Evolutionary conservation across 2,888 invertebrate genomes (phyloP), one percentile per base, ranked within the genome.

Genomic region (Willowsia nigromaculata): DNA sequence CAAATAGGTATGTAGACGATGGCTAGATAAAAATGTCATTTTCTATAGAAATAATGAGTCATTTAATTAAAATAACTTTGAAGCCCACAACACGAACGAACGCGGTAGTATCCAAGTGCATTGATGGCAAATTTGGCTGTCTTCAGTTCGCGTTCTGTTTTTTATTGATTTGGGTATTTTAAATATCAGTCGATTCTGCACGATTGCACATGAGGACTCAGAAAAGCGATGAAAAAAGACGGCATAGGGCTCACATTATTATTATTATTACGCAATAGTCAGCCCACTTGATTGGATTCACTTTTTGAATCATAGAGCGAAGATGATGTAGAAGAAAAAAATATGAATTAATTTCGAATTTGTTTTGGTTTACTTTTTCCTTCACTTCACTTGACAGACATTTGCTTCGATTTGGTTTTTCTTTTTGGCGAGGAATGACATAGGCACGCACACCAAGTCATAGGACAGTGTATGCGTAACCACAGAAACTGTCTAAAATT

Each of bases 71-170:
- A 62, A 27, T 62, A 62, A 30, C 62, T 62, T 56, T 13, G 4
- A 22, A 22, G 25, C 37, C 37, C 65, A 37, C 65, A 68, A 68
- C 65, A 68, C 65, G 37, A 68, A 68, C 65, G 13, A 68, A 68
- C 65, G 13, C 65, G 65, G 65, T 68, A 68, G 65, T 68, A 68
- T 5, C 1, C 5, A 62, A 5, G 11, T 2, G 25, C 22, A 56
- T 56, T 47, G 47, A 15, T 15, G 13, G 47, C 13, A 7, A 7
- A 47, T 13, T 9, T 13, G 7, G 13, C 15, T 47, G 2, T 7
- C 47, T 13, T 13, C 13, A 7, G 56, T 22, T 22, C 4, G 5
- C n/a, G n/a, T n/a, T n/a, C n/a, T n/a, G n/a, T n/a, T n/a, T n/a
- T n/a, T n/a, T 62, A 11, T 30, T 15, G 30, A 27, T n/a, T 68